These are phyloP conservation scores for Characodon lateralis DNA, from an alignment of 2,797 vertebrate genomes.

Conservation along the genomic window DNA sequence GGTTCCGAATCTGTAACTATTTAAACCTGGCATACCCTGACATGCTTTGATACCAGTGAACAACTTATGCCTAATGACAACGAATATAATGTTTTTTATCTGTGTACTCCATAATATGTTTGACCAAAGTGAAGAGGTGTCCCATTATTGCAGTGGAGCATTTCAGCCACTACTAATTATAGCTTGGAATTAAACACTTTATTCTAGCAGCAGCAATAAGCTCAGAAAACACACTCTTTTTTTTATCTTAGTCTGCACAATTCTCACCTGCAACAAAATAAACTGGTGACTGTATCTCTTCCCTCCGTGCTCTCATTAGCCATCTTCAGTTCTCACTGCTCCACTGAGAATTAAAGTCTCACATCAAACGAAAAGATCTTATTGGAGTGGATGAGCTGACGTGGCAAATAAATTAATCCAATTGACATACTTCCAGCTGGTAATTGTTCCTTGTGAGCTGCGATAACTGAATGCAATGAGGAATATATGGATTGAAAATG, in stretches of 20 bases:
- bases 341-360: conserved; percentile 47
- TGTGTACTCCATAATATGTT: no score
- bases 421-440: conserved; percentile 10
- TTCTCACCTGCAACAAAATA: neutral
- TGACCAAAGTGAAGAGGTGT: neutral
- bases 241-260: neutral
- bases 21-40: neutral
- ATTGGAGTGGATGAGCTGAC: conserved; percentile 45
- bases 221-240: neutral
- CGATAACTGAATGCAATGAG: neutral
- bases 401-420: conserved; percentile 56
- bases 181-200: neutral
- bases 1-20: neutral
- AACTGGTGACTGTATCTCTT: conserved; percentile 1
- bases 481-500: neutral
- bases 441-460: conserved; percentile 5
- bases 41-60: no score
- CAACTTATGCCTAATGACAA: no score
- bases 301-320: conserved; percentile 22
- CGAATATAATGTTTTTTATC: no score
- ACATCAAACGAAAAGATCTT: conserved; percentile 56
- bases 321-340: conserved; percentile 20
- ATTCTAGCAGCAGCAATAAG: neutral
- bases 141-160: neutral
- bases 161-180: neutral